Evolutionary conservation across 1,140 invertebrate species (phyloP).

Genomic region (Lineus longissimus): DNA sequence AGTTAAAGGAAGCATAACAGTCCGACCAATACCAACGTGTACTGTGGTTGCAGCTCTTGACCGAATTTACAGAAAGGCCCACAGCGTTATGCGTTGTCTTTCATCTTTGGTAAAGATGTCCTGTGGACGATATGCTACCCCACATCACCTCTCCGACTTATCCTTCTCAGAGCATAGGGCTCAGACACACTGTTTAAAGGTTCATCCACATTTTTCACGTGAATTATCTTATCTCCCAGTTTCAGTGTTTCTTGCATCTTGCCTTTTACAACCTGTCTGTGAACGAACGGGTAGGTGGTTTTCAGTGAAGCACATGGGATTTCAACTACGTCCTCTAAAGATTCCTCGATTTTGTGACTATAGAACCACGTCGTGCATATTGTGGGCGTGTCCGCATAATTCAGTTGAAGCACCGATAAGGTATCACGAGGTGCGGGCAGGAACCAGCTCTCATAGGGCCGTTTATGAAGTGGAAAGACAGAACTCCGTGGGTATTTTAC

Average conservation of each 20-base stretch:
- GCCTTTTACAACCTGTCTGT: background rate
- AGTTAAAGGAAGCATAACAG: no score
- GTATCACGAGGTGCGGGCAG: background rate
- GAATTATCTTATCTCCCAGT: background rate
- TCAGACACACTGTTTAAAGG: background rate
- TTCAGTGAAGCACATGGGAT: background rate
- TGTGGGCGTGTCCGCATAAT: background rate
- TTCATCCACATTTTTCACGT: background rate
- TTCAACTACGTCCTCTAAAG: background rate
- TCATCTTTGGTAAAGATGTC: no score
- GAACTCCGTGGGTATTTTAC: background rate
- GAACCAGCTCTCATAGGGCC: background rate
- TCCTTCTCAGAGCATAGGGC: background rate
- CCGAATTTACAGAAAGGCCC: no score
- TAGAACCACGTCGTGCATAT: background rate
- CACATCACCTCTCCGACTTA: no score
- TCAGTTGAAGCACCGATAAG: background rate
- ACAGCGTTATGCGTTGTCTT: no score
- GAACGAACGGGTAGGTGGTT: background rate
- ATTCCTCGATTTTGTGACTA: conserved; percentile 1
- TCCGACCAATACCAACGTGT: no score
- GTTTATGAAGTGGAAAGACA: background rate
- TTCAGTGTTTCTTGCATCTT: conserved; percentile 1
- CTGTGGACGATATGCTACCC: no score
- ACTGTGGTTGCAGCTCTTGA: no score